phyloP scores from a whole-genome alignment of 2,888 invertebrate species.

The Melieria omissa region DNA sequence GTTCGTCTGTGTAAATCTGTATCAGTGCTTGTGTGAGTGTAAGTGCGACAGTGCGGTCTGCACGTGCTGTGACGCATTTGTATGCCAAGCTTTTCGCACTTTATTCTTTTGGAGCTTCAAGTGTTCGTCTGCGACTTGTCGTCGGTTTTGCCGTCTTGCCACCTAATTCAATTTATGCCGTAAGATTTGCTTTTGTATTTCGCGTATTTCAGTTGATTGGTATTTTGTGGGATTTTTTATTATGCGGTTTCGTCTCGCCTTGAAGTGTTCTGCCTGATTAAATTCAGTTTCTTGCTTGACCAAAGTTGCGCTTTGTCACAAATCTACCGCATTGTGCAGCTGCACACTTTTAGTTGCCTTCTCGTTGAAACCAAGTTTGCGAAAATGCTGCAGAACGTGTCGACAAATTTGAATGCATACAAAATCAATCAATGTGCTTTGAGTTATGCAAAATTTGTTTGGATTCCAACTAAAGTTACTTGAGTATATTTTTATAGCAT shows the following conservation, averaged over 20 bases:
- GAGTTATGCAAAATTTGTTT: no score
- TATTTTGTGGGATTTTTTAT: no score
- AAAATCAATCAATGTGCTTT: no score
- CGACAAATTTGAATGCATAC: no score
- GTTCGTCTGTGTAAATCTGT: neutral
- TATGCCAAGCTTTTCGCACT: conserved; percentile 26
- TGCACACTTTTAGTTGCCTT: no score
- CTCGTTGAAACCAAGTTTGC: no score
- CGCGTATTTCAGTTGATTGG: neutral
- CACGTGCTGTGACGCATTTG: conserved; percentile 3
- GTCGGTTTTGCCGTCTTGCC: neutral
- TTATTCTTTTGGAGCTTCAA: conserved; percentile 16
- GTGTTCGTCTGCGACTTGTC: neutral
- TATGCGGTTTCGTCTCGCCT: no score
- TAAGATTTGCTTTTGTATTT: conserved; percentile 2
- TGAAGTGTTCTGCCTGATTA: conserved; percentile 33
- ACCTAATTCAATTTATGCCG: conserved; percentile 12
- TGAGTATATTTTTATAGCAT: no score
- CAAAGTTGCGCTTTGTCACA: neutral
- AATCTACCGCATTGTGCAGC: neutral
- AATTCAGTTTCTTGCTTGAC: conserved; percentile 44
- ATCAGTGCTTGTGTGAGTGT: neutral
- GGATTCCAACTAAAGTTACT: no score
- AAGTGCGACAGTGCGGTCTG: no score
- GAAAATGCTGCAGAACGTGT: no score